Evolutionary conservation across 2,113 vertebrate genomes (phyloP), one percentile per base, ranked within the genome.

Genomic region (Arothron firmamentum): DNA sequence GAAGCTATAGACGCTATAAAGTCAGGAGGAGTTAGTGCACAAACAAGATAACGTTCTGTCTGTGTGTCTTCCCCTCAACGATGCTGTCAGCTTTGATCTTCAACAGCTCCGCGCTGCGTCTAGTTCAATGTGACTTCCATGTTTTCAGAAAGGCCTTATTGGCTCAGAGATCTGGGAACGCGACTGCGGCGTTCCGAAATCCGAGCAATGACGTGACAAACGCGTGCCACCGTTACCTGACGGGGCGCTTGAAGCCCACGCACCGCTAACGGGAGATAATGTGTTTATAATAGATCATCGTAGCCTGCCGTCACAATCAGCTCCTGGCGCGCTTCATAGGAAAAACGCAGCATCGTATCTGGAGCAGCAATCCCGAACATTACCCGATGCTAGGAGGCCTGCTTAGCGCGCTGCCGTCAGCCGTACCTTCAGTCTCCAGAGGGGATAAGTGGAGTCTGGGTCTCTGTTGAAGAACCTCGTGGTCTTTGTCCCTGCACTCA

Each of bases 401-500:
- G 15, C 43, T 47, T 38, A 38, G 8, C 34, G 10, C 11, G 2
- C 5, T 55, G 25, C 14, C 13, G 65, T 2, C 18, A 10, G 57
- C 28, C 34, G 56, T 92, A 98, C 96, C 95, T 98, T 99, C 42
- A 98, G 90, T 83, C 96, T 96, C 97, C 97, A 99, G 69, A 99
- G 90, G 56, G 97, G 97, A 79, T 98, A 99, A 0, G 96, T 93
- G 21, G 96, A 98, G 79, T 97, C 97, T 0, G 94, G 91, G 83
- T 99, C 97, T 89, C 96, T 94, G 90, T 98, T 99, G 91, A 99
- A 99, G 92, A 99, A 99, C 85, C 97, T 91, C 2, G 95, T 96
- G 52, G 97, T 99, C 91, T 99, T 99, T 34, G 97, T 97, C 72
- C 97, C 97, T 31, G 96, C 95, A 50, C 97, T 99, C 88, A 99